Evolutionary conservation across 2,113 vertebrate species (phyloP), one percentile per base, ranked within the genome.

Genomic region (Pseudorectes ferrugineus): DNA sequence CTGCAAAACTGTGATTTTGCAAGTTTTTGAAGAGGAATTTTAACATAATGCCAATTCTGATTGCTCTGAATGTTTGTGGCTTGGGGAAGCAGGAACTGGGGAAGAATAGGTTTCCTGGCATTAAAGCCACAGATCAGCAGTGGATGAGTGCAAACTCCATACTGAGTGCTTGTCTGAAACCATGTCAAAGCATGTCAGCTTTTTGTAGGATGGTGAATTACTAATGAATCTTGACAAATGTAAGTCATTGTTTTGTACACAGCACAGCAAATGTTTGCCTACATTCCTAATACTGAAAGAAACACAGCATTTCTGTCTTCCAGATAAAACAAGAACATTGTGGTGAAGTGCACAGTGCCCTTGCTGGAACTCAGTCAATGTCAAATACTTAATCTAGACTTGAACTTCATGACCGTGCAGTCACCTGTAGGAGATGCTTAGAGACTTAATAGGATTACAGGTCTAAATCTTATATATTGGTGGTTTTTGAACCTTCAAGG

Each of bases 401-500:
- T 92, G 65, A 83, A 66, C 90, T 79, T 95, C 81, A 57, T 88
- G 88, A 77, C 68, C 94, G 79, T 97, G 91, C 89, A 96, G 81
- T 95, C 95, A 96, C 46, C 71, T 96, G 46, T 72, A 93, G 92
- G 79, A 73, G 79, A 76, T 68, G 55, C 59, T 94, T 91, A 79
- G n/a, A 91, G 52, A 88, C 38, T 26, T 79, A 92, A 82, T 57
- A 75, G 46, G 38, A 93, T 96, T 97, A 94, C 54, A 93, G 82
- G 38, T 80, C 85, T 92, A 79, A 97, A 93, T 92, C 40, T 92
- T 88, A 42, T 25, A 35, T 84, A 78, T 65, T 82, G 82, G 58
- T 93, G 57, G n/a, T 76, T 80, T 96, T 46, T 96, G 88, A 96
- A 89, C 71, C 63, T 86, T 97, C 76, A 94, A 96, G 77, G 77